Base-by-base conservation (phyloP, 1,140 invertebrate genomes). In the Cydia fagiglandana region DNA sequence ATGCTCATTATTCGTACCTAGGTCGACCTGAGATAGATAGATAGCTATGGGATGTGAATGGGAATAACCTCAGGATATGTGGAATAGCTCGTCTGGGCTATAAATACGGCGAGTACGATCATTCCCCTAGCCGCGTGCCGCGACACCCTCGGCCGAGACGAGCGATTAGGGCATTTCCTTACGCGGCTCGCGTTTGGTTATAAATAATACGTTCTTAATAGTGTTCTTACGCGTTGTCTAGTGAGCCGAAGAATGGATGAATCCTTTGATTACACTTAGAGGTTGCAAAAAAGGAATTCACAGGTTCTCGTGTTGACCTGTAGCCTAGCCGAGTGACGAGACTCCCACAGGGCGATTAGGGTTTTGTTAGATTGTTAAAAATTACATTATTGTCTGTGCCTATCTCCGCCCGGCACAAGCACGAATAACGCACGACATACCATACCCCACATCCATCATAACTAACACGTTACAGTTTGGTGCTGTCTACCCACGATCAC, bases 71-170 rank as follows among this genome's bases (percentile, higher is more conserved):
- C 15, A 53, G 50, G 50, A 61, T 24, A 61, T 61, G 56, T 61
- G 9, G 20, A 20, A 61, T 61, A 61, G 20, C n/a, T 10, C 20
- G 56, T 61, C 56, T 24, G 56, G 2, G 56, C 56, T 61, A 61
- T 61, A 61, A 61, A 61, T 61, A 61, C 56, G 56, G 56, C 12
- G 13, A 47, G 12, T 13, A 47, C 4, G 20, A 24, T 61, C 56
- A 61, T 12, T 61, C 56, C 56, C 56, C 56, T 61, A 61, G 56
- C 56, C 56, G 56, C 56, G 56, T 61, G 20, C 56, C 56, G 56
- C 56, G 56, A 61, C 56, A 61, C 56, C 56, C 56, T 61, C 56
- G 15, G 56, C 4, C 56, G 17, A 61, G 56, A 61, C 56, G 56
- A 6, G 9, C 20, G 56, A n/a, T 53, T 53, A 53, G 50, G 56